Evolutionary conservation across 2,888 invertebrate species (phyloP).

Genomic region (Pocota personata): DNA sequence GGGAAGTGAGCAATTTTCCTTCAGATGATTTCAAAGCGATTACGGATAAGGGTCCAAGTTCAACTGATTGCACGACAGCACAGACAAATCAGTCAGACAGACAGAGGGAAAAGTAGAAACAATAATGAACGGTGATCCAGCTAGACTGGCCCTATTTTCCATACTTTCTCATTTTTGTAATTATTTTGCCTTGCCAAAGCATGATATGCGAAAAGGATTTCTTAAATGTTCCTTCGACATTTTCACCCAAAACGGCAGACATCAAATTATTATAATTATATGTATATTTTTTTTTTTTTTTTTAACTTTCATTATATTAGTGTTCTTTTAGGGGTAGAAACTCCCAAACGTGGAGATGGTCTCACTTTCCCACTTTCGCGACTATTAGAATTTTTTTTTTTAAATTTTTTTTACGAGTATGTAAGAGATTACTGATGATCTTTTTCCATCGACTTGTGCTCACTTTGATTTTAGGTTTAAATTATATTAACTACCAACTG

Average conservation of each 20-base stretch:
- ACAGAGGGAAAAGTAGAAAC: slow-evolving; percentile 32
- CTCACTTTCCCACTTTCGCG: neutral
- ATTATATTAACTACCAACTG: slow-evolving; percentile 17
- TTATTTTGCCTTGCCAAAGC: slow-evolving; percentile 58
- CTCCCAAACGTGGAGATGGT: slow-evolving; percentile 1
- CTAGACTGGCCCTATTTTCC: slow-evolving; percentile 46
- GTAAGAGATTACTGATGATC: slow-evolving; percentile 10
- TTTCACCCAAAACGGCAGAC: neutral
- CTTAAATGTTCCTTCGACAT: slow-evolving; percentile 38
- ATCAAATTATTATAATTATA: neutral
- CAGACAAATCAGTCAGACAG: slow-evolving; percentile 36
- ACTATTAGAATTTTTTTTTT: slow-evolving; percentile 13
- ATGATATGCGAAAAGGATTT: slow-evolving; percentile 41
- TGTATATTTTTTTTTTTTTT: neutral
- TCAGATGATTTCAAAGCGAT: slow-evolving; percentile 51
- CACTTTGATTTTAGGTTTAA: slow-evolving; percentile 44
- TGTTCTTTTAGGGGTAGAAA: neutral
- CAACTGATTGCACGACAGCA: slow-evolving; percentile 36
- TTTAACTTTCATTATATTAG: neutral
- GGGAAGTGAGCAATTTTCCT: slow-evolving; percentile 66
- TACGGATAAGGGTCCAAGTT: slow-evolving; percentile 46
- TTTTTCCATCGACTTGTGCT: slow-evolving; percentile 35
- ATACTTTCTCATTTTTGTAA: slow-evolving; percentile 56
- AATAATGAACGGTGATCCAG: slow-evolving; percentile 23
- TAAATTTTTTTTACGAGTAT: slow-evolving; percentile 3